These are phyloP conservation scores for Spodoptera litura DNA, from an alignment of 1,140 invertebrate genomes.

Conservation along the genomic window DNA sequence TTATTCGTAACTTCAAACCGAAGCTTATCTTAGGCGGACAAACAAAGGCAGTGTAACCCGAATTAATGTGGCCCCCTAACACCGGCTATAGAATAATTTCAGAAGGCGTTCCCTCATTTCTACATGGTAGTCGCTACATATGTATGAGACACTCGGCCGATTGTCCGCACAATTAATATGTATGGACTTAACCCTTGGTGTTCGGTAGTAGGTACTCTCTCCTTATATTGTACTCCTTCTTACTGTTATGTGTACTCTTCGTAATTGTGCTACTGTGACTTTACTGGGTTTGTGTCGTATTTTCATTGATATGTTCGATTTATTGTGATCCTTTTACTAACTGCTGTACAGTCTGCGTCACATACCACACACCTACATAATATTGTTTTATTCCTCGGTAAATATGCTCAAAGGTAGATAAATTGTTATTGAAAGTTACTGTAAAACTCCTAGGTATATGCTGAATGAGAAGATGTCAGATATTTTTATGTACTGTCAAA, in stretches of 20 bases:
- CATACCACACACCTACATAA: too few species aligned
- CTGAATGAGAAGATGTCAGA: too few species aligned
- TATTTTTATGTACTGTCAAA: too few species aligned
- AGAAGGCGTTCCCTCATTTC: conserved; percentile 31
- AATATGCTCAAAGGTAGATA: too few species aligned
- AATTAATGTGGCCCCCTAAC: conserved; percentile 6
- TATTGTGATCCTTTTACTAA: too few species aligned
- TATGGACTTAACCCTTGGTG: conserved; percentile 48
- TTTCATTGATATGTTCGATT: too few species aligned
- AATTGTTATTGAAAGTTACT: too few species aligned
- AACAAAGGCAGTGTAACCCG: conserved; percentile 18
- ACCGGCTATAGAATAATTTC: conserved; percentile 22
- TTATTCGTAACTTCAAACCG: not conserved
- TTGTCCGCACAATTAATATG: conserved; percentile 52
- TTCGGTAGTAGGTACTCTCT: not conserved
- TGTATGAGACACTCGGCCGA: conserved; percentile 50
- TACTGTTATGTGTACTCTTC: conserved; percentile 1
- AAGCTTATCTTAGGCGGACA: too few species aligned
- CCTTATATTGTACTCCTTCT: not conserved
- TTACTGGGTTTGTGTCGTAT: not conserved
- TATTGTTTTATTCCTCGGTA: too few species aligned
- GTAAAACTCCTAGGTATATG: too few species aligned
- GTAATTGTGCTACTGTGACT: conserved; percentile 2
- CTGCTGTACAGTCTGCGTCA: too few species aligned
- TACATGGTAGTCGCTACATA: conserved; percentile 44